Conservation (phyloP, 2,797 vertebrate species). For the Platalea minor region DNA sequence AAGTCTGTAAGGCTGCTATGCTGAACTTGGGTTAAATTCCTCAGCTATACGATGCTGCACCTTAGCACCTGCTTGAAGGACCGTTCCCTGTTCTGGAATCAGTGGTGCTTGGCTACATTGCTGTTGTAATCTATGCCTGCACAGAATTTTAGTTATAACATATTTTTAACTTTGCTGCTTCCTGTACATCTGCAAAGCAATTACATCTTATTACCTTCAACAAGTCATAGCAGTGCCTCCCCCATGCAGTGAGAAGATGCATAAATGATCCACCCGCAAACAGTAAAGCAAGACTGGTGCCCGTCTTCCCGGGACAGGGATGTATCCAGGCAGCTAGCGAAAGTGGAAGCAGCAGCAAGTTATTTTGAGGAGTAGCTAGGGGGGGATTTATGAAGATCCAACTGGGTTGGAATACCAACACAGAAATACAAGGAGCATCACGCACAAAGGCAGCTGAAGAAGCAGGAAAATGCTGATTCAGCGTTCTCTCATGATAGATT, state of each 20-base stretch:
- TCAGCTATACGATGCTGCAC: background rate
- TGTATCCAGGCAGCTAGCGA: background rate
- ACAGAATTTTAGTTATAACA: background rate
- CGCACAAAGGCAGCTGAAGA: background rate
- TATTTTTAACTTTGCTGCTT: background rate
- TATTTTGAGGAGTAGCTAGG: background rate
- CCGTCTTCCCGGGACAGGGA: background rate
- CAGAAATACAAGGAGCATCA: background rate
- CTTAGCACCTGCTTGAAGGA: background rate
- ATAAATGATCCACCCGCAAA: background rate
- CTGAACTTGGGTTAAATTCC: background rate
- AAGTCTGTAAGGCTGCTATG: background rate
- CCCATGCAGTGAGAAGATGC: background rate
- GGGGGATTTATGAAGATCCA: background rate
- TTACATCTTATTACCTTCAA: background rate
- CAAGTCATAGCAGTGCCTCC: background rate
- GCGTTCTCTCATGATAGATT: rapidly evolving
- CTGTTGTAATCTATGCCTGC: background rate
- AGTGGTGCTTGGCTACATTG: too few relatives aligned
- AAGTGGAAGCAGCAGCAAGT: background rate
- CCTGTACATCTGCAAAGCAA: background rate
- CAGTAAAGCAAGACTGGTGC: background rate
- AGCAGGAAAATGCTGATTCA: background rate
- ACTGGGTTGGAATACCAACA: background rate
- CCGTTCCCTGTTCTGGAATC: background rate